A percentile compares a stretch with the other conserved stretches of the same genome.
Conservation (phyloP, 2,888 invertebrate species). For the Prenolepis imparis region DNA sequence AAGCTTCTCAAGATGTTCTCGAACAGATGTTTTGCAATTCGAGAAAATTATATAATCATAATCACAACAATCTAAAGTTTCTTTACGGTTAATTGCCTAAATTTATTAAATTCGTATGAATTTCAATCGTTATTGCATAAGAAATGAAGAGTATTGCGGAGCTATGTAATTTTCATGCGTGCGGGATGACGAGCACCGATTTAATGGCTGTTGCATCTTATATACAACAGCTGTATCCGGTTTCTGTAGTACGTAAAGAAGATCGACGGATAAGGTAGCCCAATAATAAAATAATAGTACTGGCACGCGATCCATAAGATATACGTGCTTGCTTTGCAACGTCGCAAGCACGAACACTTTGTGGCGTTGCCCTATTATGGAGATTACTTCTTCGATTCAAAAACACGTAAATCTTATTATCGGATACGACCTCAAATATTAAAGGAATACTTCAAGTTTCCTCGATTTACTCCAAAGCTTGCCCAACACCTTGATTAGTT, state of each 20-base stretch:
- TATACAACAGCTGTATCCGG: constrained; percentile 69
- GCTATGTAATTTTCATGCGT: constrained; percentile 34
- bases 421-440: constrained; percentile 25
- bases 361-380: constrained; percentile 26
- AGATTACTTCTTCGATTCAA: constrained; percentile 71
- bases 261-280: constrained; percentile 67
- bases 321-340: constrained; percentile 37
- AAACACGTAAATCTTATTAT: constrained; percentile 46
- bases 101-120: constrained; percentile 36
- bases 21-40: background rate
- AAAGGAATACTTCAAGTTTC: no score
- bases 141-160: constrained; percentile 27
- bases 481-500: constrained; percentile 14
- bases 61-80: constrained; percentile 15
- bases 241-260: constrained; percentile 67
- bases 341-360: constrained; percentile 62
- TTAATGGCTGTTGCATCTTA: constrained; percentile 59
- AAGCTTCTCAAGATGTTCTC: background rate
- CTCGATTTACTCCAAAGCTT: background rate
- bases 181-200: constrained; percentile 41
- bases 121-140: constrained; percentile 24
- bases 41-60: constrained; percentile 3
- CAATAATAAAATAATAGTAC: constrained; percentile 74
- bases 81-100: constrained; percentile 32
- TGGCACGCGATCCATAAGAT: constrained; percentile 67